A percentile compares a stretch with the other conserved stretches of the same genome.
Evolutionary conservation across 1,140 invertebrate genomes (phyloP).

Genomic region (Listronotus oregonensis): DNA sequence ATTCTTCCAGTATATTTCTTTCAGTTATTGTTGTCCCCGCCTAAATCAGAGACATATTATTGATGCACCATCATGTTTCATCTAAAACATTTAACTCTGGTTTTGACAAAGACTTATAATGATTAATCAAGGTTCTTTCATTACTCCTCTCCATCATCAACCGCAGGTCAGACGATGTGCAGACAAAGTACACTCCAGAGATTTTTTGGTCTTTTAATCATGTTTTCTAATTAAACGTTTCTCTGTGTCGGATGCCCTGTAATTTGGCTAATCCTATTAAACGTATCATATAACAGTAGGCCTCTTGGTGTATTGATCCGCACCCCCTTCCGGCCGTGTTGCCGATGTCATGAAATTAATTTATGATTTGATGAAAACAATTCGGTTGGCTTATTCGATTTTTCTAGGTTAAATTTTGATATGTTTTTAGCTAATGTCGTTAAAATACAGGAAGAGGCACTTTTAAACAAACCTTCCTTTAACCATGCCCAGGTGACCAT

Average conservation of each 20-base stretch:
- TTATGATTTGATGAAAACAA: too few species aligned
- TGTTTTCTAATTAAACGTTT: conserved; percentile 17
- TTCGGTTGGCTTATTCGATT: too few species aligned
- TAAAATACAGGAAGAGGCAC: too few species aligned
- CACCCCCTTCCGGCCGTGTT: conserved; percentile 17
- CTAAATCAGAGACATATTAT: too few species aligned
- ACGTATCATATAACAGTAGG: conserved; percentile 45
- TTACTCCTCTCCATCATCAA: not conserved
- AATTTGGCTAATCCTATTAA: conserved; percentile 51
- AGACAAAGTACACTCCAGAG: conserved; percentile 4
- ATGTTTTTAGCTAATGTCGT: too few species aligned
- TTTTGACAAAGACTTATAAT: conserved; percentile 10
- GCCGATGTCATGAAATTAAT: conserved; percentile 20
- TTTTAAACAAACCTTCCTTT: too few species aligned
- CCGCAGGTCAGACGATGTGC: conserved; percentile 5
- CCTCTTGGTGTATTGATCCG: conserved; percentile 46
- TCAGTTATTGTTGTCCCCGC: too few species aligned
- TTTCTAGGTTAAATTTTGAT: too few species aligned
- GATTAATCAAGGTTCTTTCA: conserved; percentile 6
- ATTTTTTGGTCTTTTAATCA: conserved; percentile 17
- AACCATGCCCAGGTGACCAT: too few species aligned
- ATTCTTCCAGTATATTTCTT: too few species aligned
- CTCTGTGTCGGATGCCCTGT: conserved; percentile 39
- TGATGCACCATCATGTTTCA: not conserved
- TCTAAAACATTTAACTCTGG: not conserved